Evolutionary conservation across 2,797 vertebrate genomes (phyloP).

Genomic region (Typhlichthys subterraneus): DNA sequence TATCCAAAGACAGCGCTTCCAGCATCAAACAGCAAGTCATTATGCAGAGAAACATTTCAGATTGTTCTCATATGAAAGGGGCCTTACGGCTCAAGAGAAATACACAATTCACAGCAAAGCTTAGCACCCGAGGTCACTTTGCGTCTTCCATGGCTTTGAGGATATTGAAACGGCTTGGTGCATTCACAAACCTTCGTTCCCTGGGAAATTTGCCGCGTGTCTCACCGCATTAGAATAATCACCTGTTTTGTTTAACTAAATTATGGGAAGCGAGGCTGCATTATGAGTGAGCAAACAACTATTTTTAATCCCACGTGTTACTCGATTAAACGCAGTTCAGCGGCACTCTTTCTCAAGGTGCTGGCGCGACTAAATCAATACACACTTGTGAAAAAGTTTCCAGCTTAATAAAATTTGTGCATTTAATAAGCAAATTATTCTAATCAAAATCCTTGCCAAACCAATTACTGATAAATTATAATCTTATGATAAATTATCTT

Average conservation of each 20-base stretch:
- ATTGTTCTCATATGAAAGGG: constrained; percentile 59
- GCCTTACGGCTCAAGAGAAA: constrained; percentile 56
- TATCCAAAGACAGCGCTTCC: constrained; percentile 31
- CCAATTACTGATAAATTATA: constrained; percentile 86
- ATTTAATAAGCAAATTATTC: constrained; percentile 83
- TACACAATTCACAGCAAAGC: constrained; percentile 63
- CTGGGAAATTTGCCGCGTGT: constrained; percentile 38
- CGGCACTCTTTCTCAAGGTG: constrained; percentile 27
- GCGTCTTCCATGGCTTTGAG: constrained; percentile 48
- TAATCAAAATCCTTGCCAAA: constrained; percentile 81
- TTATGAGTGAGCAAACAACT: constrained; percentile 69
- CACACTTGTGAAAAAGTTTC: constrained; percentile 63
- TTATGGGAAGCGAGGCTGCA: constrained; percentile 62
- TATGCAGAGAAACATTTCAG: constrained; percentile 56
- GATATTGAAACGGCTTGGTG: constrained; percentile 40
- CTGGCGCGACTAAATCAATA: constrained; percentile 57
- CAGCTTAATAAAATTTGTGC: constrained; percentile 76
- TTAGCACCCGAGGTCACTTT: constrained; percentile 55
- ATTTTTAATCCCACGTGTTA: constrained; percentile 72
- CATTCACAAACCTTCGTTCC: constrained; percentile 31
- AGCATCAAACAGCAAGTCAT: constrained; percentile 32
- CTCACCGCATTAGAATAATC: constrained; percentile 67
- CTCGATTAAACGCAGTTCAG: constrained; percentile 58
- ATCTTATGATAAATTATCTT: constrained; percentile 84
- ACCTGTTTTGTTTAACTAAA: constrained; percentile 73